Conservation (phyloP, 2,797 vertebrate species). For the Ctenochaetus hawaiiensis region DNA sequence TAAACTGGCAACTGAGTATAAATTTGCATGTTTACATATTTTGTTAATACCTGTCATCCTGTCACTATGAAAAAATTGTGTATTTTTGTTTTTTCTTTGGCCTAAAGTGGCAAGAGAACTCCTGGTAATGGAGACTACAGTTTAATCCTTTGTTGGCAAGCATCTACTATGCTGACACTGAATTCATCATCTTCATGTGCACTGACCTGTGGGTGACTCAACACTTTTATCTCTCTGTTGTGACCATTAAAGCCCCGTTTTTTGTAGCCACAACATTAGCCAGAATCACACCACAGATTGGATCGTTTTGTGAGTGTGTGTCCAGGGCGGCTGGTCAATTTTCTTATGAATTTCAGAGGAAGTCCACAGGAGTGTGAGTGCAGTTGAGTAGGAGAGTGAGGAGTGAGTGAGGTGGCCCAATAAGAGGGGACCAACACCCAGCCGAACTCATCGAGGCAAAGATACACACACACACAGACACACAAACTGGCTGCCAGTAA, state of each 20-base stretch:
- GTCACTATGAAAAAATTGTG: neutral
- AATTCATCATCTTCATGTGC: neutral
- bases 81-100: no score
- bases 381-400: slow-evolving; percentile 44
- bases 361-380: slow-evolving; percentile 43
- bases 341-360: slow-evolving; percentile 35
- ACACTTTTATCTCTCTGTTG: neutral
- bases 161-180: neutral
- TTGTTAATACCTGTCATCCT: neutral
- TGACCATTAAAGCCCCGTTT: slow-evolving; percentile 11
- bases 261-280: slow-evolving; percentile 1
- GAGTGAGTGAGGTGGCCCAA: slow-evolving; percentile 21
- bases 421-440: slow-evolving; percentile 69
- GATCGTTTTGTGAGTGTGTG: neutral
- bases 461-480: slow-evolving; percentile 65
- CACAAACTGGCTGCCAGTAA: slow-evolving; percentile 81
- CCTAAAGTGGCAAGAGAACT: neutral
- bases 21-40: neutral
- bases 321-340: slow-evolving; percentile 28
- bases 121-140: neutral
- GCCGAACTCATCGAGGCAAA: slow-evolving; percentile 53
- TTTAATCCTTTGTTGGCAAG: slow-evolving; percentile 3
- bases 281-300: slow-evolving; percentile 2
- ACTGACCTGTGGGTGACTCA: neutral
- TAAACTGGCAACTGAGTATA: neutral